Evolutionary conservation across 2,113 vertebrate genomes (phyloP).

Genomic region (Oceanodroma tethys): DNA sequence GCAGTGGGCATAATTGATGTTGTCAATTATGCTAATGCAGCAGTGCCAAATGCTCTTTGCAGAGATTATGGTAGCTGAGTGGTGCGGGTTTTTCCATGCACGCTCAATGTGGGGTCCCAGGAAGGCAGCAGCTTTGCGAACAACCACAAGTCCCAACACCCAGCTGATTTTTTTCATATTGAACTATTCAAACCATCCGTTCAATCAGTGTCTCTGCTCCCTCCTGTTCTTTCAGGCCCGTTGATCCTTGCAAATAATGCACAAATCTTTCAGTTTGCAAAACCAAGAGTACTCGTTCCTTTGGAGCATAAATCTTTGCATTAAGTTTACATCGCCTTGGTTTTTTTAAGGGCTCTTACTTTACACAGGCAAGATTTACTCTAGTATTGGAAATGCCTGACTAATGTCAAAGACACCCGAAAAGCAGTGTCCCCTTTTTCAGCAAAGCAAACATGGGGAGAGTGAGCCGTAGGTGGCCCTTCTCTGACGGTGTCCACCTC

Average conservation of each 20-base stretch:
- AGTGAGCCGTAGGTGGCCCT: neutral
- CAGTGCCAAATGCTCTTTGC: neutral
- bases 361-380: neutral
- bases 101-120: rapidly evolving
- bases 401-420: neutral
- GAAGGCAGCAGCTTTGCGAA: neutral
- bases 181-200: neutral
- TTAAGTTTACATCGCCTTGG: rapidly evolving
- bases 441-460: neutral
- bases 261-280: neutral
- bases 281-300: neutral
- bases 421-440: neutral
- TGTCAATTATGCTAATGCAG: constrained; percentile 33
- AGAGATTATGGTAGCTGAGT: neutral
- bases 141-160: neutral
- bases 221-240: neutral
- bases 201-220: neutral
- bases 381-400: neutral
- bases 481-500: neutral
- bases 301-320: neutral
- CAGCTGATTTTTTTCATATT: neutral
- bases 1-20: constrained; percentile 31
- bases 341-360: neutral
- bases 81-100: neutral
- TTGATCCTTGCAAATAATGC: neutral